Percentiles rank a stretch among this genome's conserved stretches.
Conservation (phyloP, 2,113 vertebrate species). For the Cyanoramphus novaezelandiae region DNA sequence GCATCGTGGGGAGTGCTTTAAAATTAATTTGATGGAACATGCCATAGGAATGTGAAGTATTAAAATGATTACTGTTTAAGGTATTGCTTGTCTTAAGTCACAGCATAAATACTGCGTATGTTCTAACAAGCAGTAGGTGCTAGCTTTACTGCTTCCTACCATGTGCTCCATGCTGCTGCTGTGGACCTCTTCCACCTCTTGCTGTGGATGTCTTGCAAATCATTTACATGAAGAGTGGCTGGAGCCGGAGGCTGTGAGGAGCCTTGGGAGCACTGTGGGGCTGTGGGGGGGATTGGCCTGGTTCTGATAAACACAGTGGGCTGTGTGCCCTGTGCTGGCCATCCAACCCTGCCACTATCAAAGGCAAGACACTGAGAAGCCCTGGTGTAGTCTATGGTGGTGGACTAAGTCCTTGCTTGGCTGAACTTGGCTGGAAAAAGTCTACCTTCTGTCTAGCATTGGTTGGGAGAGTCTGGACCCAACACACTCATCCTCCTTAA, state of each 20-base stretch:
- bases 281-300: neutral
- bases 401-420: neutral
- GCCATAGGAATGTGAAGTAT: neutral
- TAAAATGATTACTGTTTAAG: neutral
- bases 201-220: neutral
- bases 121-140: neutral
- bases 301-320: neutral
- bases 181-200: neutral
- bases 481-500: fast-evolving
- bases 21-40: neutral
- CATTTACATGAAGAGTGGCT: neutral
- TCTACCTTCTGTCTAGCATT: neutral
- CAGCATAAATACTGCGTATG: neutral
- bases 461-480: neutral
- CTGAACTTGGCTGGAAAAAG: neutral
- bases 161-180: fast-evolving
- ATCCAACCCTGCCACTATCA: neutral
- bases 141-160: neutral
- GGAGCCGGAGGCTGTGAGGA: neutral
- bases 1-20: neutral
- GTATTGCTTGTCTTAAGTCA: neutral
- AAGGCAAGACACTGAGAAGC: fast-evolving
- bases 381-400: neutral
- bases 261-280: fast-evolving
- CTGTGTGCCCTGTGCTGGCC: neutral